Base-by-base conservation (phyloP, 2,888 invertebrate genomes). In the Drosophila dives region DNA sequence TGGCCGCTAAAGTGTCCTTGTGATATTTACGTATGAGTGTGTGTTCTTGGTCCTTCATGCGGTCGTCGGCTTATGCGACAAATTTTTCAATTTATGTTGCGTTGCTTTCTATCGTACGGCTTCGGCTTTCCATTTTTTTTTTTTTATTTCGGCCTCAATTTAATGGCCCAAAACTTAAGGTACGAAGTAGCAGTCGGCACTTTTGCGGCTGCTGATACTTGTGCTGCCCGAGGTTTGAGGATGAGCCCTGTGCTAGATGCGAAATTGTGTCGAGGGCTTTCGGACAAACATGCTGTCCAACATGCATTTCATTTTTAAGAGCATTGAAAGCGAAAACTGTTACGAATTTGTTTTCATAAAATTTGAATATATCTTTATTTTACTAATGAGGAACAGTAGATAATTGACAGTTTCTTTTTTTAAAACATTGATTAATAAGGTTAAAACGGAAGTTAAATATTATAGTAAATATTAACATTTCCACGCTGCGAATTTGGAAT, bases 1-100 rank as follows among this genome's bases (percentile, higher is more conserved):
- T 75, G 72, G 62, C 74, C 61, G 75, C 66, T 78, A 70, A 77
- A 78, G 89, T 89, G 80, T 89, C 82, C 87, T 89, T 76, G 75
- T 71, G 60, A 38, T 71, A 53, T 65, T 62, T 60, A 33, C 26
- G 60, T 62, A 60, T 62, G 56, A 69, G 65, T 61, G 56, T 51
- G 58, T 71, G 70, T 55, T 72, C 62, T 71, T 63, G 66, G 66
- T 75, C 65, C 70, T 77, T 75, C 69, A 69, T 73, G 62, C 64
- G 76, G 69, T 86, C 77, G 77, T 67, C 77, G 75, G 85, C 82
- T 83, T 83, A 83, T 80, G 80, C 73, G 85, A 84, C 85, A 84
- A 81, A 75, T 75, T 89, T 82, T 77, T 80, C 83, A 90, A 85
- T 88, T 86, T 86, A 74, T 78, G 72, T 77, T 68, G 62, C 89